Percentiles rank a stretch among this genome's conserved stretches.
phyloP scores from a whole-genome alignment of 2,797 vertebrate species.

The Sphenopsis melanotis region DNA sequence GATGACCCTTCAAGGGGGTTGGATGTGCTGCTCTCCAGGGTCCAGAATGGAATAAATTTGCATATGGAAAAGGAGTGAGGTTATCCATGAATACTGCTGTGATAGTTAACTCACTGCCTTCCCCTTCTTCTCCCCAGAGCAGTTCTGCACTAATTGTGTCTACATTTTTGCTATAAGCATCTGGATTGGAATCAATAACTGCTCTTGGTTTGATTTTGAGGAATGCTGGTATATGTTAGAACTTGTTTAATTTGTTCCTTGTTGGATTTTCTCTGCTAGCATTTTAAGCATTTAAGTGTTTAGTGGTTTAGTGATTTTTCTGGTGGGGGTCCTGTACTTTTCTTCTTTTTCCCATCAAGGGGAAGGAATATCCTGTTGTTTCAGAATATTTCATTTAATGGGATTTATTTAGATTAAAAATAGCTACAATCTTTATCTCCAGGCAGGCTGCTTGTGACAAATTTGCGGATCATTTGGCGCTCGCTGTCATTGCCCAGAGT shows the following conservation, averaged over 20 bases:
- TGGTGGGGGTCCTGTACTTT: neutral
- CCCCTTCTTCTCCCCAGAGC: neutral
- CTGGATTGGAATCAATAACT: neutral
- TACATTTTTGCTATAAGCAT: neutral
- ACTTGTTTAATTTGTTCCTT: neutral
- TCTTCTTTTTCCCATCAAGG: neutral
- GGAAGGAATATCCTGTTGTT: neutral
- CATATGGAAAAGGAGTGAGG: neutral
- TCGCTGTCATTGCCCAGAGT: conserved; percentile 93
- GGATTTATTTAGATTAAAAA: neutral
- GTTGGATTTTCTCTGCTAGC: neutral
- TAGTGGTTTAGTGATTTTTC: neutral
- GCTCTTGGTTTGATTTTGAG: neutral
- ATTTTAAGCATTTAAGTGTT: neutral
- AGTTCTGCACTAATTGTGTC: neutral
- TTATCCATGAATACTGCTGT: neutral
- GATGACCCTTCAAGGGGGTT: neutral
- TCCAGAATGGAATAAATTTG: neutral
- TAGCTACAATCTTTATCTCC: conserved; percentile 15
- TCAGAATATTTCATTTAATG: neutral
- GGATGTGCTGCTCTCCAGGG: neutral
- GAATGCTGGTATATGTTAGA: neutral
- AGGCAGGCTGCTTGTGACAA: conserved; percentile 95
- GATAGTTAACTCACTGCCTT: neutral
- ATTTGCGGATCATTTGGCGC: conserved; percentile 96